A percentile compares a stretch with the other conserved stretches of the same genome.
phyloP scores from a whole-genome alignment of 1,140 invertebrate genomes.

The Sinella curviseta region DNA sequence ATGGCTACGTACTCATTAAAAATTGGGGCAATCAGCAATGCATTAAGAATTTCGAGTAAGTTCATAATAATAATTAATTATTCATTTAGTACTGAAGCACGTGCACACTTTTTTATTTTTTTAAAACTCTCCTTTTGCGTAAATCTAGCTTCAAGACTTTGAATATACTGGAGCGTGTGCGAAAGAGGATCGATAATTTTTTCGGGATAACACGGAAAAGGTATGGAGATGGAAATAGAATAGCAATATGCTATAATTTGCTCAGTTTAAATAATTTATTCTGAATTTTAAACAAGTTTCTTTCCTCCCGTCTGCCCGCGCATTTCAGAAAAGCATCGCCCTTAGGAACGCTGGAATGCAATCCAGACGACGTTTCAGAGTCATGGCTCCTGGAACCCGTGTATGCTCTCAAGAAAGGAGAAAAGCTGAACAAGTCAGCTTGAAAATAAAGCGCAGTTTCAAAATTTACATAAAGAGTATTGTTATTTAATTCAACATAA shows the following conservation, averaged over 20 bases:
- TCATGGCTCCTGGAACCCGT: slow-evolving; percentile 33
- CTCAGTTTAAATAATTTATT: neutral
- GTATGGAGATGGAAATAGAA: neutral
- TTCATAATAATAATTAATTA: no score
- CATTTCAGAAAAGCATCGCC: slow-evolving; percentile 25
- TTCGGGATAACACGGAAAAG: slow-evolving; percentile 25
- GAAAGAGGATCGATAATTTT: slow-evolving; percentile 34
- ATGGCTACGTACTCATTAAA: slow-evolving; percentile 36
- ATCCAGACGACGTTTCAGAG: slow-evolving; percentile 24
- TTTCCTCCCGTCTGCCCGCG: neutral
- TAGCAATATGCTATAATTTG: neutral
- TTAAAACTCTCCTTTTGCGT: no score
- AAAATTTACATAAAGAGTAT: no score
- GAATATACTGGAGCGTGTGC: slow-evolving; percentile 26
- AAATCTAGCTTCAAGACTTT: no score
- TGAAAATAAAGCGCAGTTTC: no score
- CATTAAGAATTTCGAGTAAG: slow-evolving; percentile 46
- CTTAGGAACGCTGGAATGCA: slow-evolving; percentile 35
- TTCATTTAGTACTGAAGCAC: no score
- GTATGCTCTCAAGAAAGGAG: neutral
- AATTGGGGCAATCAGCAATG: slow-evolving; percentile 46
- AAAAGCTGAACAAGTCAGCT: neutral
- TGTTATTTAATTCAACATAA: no score
- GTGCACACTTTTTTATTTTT: no score
- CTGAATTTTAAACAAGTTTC: neutral